Base-by-base conservation (phyloP, 2,888 invertebrate genomes). In the Diogma glabrata region DNA sequence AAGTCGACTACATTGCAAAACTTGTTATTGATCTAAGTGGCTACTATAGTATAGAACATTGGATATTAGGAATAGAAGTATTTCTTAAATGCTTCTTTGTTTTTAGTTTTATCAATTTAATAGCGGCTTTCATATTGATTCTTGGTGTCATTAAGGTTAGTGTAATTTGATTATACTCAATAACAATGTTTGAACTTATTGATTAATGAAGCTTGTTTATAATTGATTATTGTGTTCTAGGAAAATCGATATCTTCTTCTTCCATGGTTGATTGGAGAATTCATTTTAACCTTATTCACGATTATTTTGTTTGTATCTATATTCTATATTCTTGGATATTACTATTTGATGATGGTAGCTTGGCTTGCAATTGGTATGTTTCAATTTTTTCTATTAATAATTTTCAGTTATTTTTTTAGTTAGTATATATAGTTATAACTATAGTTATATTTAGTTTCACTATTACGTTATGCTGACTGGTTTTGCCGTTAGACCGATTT, bases 81-180 rank as follows among this genome's bases (percentile, higher is more conserved):
- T 43, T 43, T 14, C 14, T 43, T 20, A 23, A 23, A 22, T 43
- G 22, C 9, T 43, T 43, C 6, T 43, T 43, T 43, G 43, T 43
- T 14, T 20, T 43, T 14, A 43, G 43, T 22, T 5, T 43, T 8
- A 43, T 43, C n/a, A 43, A 43, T 43, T 43, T 43, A n/a, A 22
- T 43, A 23, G 43, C 43, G 2, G 43, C 43, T 8, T n/a, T 14
- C 20, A 43, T 43, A 23, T 22, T 43, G 23, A 43, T 43, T 22
- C n/a, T 43, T 23, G 43, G 43, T 43, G 43, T n/a, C 43, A 22
- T 43, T 14, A 43, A 43, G 43, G 43, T 43, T 43, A 43, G 43
- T 43, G n/a, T 22, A 43, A 43, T n/a, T n/a, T n/a, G n/a, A n/a
- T n/a, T n/a, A n/a, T n/a, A n/a, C n/a, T n/a, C n/a, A n/a, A n/a